Conservation (phyloP, 2,113 vertebrate species). For the Coturnix japonica region DNA sequence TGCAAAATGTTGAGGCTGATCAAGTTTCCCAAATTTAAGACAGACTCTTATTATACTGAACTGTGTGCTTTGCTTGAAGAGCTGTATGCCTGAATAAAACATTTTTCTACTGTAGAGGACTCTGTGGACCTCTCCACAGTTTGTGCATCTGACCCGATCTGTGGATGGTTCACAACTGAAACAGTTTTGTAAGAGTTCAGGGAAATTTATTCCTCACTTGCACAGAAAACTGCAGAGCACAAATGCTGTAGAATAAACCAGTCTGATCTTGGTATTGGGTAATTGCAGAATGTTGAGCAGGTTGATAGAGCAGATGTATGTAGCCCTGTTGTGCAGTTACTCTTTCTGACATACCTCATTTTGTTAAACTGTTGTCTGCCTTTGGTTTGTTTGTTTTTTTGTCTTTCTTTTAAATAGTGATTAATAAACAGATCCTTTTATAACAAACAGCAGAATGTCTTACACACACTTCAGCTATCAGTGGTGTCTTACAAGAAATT, state of each 20-base stretch:
- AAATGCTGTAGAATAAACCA: not conserved
- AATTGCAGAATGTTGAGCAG: not conserved
- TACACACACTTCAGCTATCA: not conserved
- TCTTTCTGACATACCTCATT: not conserved
- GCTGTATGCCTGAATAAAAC: not conserved
- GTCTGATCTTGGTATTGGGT: not conserved
- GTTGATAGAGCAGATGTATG: not conserved
- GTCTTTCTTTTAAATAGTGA: not conserved
- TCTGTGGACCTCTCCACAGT: not conserved
- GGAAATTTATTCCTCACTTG: not conserved
- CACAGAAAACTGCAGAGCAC: not conserved
- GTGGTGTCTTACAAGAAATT: not conserved
- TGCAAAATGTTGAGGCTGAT: not conserved
- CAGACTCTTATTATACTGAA: not conserved
- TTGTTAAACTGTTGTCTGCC: not conserved
- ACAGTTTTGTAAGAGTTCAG: not conserved
- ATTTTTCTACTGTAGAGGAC: not conserved
- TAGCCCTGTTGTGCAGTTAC: not conserved
- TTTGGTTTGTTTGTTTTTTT: not conserved
- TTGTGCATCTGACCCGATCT: not conserved
- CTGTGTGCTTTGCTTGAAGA: not conserved
- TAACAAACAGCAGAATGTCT: not conserved
- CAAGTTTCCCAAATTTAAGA: not conserved
- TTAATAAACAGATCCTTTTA: not conserved
- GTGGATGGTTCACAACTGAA: not conserved